Percentiles rank a stretch among this genome's conserved stretches.
Evolutionary conservation across 2,113 vertebrate species (phyloP).

Genomic region (Limnothrissa miodon): DNA sequence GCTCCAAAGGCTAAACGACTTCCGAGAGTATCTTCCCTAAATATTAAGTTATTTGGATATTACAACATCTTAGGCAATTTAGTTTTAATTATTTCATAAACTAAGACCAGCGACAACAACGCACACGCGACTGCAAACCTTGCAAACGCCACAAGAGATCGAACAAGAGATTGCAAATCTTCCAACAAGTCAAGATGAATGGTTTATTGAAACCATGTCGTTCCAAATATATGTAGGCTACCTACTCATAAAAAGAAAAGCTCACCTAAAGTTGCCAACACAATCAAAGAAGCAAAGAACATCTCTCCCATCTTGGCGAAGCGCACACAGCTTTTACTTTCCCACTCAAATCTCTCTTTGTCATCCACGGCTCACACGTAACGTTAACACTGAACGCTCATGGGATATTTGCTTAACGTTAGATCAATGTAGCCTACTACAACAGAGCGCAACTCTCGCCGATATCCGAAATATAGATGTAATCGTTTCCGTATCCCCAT

Average conservation of each 20-base stretch:
- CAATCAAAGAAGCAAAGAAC: background rate
- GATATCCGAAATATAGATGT: background rate
- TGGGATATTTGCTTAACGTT: constrained; percentile 1
- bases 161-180: background rate
- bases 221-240: background rate
- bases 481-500: background rate
- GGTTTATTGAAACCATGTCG: background rate
- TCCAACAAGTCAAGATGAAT: background rate
- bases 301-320: background rate
- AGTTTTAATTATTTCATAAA: too few species aligned
- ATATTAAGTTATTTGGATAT: too few species aligned
- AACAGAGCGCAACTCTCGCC: background rate
- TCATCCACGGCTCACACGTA: background rate
- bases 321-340: background rate
- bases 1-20: too few species aligned
- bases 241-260: background rate
- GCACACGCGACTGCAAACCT: too few species aligned
- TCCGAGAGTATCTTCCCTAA: too few species aligned
- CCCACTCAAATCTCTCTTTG: constrained; percentile 12
- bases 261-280: constrained; percentile 5
- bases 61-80: too few species aligned
- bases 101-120: too few species aligned
- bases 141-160: too few species aligned
- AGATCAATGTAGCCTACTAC: too few species aligned
- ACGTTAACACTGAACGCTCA: background rate